A percentile compares a stretch with the other conserved stretches of the same genome.
Evolutionary conservation across 2,888 invertebrate genomes (phyloP).

Genomic region (Endotricha flammealis): DNA sequence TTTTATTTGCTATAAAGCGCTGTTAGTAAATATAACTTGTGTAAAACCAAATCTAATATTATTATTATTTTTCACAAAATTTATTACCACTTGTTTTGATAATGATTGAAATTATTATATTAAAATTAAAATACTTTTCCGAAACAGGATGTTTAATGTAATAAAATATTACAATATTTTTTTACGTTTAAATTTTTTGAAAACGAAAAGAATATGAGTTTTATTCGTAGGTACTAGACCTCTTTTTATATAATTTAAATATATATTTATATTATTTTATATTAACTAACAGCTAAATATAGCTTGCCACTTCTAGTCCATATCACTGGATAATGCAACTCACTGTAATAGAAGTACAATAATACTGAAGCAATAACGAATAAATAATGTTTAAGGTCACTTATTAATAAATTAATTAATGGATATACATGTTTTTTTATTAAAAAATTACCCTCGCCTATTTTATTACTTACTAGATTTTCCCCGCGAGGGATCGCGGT

Average conservation of each 20-base stretch:
- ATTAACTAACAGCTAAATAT: background rate
- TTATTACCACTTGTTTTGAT: no score
- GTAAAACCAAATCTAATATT: background rate
- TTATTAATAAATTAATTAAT: conserved; percentile 52
- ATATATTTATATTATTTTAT: background rate
- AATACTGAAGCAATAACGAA: conserved; percentile 53
- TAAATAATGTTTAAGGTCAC: conserved; percentile 40
- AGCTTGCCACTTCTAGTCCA: conserved; percentile 21
- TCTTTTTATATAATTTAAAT: no score
- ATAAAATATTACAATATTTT: no score
- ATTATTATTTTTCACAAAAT: no score
- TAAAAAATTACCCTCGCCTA: background rate
- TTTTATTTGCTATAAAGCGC: background rate
- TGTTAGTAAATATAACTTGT: conserved; percentile 2
- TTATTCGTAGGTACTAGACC: no score
- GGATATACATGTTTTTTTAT: conserved; percentile 33
- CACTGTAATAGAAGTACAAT: conserved; percentile 57
- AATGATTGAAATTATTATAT: no score
- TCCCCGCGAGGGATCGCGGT: no score
- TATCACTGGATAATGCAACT: conserved; percentile 29
- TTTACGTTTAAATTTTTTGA: no score
- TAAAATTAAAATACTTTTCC: no score
- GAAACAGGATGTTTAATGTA: no score
- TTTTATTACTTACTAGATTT: no score
- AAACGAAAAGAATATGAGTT: no score